phyloP scores from a whole-genome alignment of 1,140 invertebrate species.

The Stenopsyche tienmushanensis region DNA sequence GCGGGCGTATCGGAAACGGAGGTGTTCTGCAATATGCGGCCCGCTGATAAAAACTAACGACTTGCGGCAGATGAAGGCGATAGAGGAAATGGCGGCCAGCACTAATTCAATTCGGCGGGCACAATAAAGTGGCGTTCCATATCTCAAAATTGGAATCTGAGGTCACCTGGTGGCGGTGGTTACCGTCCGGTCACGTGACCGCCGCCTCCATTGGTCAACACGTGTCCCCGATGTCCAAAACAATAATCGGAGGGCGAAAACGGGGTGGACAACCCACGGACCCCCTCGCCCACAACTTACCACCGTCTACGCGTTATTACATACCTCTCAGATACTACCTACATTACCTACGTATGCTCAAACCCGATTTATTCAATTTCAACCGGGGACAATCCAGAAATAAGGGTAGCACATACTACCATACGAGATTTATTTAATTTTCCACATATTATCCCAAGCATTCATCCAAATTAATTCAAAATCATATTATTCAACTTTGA shows the following conservation, averaged over 20 bases:
- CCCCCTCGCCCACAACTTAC: too few relatives aligned
- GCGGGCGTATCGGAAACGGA: conserved; percentile 4
- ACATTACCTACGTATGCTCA: too few relatives aligned
- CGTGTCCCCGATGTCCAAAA: conserved; percentile 35
- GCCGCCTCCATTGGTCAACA: conserved; percentile 33
- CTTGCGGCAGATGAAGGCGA: background rate
- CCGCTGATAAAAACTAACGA: conserved; percentile 38
- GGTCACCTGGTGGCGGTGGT: conserved; percentile 14
- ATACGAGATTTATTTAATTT: too few relatives aligned
- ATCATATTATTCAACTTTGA: too few relatives aligned
- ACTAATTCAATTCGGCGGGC: conserved; percentile 33
- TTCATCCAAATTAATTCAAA: too few relatives aligned
- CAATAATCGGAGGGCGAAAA: conserved; percentile 24
- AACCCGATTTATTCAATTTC: too few relatives aligned
- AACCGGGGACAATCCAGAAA: too few relatives aligned
- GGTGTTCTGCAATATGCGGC: conserved; percentile 25
- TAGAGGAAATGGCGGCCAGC: background rate
- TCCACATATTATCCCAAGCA: too few relatives aligned
- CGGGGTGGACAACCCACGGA: background rate
- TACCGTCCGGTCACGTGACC: background rate
- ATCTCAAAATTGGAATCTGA: conserved; percentile 38
- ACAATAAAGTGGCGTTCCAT: conserved; percentile 30
- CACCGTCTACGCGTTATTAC: background rate
- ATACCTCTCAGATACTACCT: background rate
- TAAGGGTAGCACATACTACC: too few relatives aligned